A percentile compares a stretch with the other conserved stretches of the same genome.
Conservation (phyloP, 2,113 vertebrate species). For the Choloepus hoffmanni region DNA sequence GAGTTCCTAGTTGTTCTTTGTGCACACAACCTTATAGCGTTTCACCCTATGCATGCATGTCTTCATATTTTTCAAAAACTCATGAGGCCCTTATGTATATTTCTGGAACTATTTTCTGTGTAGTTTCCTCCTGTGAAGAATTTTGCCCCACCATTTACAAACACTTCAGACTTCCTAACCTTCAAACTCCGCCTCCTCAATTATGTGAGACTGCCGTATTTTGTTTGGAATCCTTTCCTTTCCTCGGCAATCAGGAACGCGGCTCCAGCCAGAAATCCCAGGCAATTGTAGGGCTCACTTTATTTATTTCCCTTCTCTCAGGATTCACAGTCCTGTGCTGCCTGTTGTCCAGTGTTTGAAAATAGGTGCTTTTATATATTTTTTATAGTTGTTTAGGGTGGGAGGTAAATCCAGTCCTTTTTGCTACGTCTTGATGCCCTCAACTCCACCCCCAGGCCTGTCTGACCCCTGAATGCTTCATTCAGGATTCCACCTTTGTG, state of each 20-base stretch:
- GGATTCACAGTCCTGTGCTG: too few species aligned
- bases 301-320: too few species aligned
- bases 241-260: background rate
- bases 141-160: background rate
- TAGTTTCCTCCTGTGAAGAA: background rate
- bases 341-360: too few species aligned
- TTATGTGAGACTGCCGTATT: background rate
- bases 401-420: background rate
- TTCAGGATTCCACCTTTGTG: background rate
- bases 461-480: background rate
- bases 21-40: background rate
- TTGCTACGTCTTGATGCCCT: background rate
- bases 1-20: background rate
- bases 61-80: background rate
- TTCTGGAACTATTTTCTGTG: background rate
- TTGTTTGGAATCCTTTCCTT: background rate
- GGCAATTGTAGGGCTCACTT: too few species aligned
- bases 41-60: background rate
- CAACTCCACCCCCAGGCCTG: background rate
- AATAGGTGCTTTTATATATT: background rate
- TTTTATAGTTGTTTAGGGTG: background rate
- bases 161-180: background rate
- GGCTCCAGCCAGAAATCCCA: background rate
- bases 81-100: background rate
- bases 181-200: background rate